Conservation (phyloP, 2,888 invertebrate genomes). For the Rhagium mordax region DNA sequence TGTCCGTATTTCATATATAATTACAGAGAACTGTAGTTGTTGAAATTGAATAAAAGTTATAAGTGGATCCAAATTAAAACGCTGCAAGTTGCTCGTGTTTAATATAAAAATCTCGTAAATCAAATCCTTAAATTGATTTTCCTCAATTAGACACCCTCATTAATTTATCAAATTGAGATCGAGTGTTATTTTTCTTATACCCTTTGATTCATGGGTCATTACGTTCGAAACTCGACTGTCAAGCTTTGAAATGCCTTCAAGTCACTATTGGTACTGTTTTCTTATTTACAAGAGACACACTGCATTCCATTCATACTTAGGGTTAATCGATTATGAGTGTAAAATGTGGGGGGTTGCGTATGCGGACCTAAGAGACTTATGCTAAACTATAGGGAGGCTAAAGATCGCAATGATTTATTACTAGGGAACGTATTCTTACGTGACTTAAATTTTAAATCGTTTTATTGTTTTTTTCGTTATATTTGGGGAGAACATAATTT, state of each 20-base stretch:
- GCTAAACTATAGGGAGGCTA: constrained; percentile 58
- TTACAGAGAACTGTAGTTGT: too few species aligned
- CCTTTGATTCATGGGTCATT: constrained; percentile 32
- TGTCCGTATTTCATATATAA: too few species aligned
- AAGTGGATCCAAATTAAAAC: neutral
- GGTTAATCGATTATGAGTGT: constrained; percentile 38
- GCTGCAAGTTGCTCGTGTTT: neutral
- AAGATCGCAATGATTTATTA: constrained; percentile 69
- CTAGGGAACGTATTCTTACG: constrained; percentile 67
- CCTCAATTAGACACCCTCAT: constrained; percentile 23
- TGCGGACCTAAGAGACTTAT: constrained; percentile 51
- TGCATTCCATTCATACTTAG: constrained; percentile 34
- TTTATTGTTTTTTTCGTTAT: constrained; percentile 68
- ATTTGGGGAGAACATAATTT: constrained; percentile 58
- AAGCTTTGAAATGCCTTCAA: neutral
- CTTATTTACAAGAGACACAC: constrained; percentile 30
- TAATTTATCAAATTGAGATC: constrained; percentile 28
- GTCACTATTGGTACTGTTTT: constrained; percentile 18
- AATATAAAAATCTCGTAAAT: constrained; percentile 13
- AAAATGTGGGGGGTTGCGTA: constrained; percentile 46
- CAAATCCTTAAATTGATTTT: constrained; percentile 3
- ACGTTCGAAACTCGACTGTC: constrained; percentile 14
- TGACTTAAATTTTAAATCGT: constrained; percentile 69
- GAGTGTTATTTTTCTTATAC: constrained; percentile 29
- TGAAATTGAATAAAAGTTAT: neutral